Base-by-base conservation (phyloP, 1,140 invertebrate species). In the Melitaea cinxia region DNA sequence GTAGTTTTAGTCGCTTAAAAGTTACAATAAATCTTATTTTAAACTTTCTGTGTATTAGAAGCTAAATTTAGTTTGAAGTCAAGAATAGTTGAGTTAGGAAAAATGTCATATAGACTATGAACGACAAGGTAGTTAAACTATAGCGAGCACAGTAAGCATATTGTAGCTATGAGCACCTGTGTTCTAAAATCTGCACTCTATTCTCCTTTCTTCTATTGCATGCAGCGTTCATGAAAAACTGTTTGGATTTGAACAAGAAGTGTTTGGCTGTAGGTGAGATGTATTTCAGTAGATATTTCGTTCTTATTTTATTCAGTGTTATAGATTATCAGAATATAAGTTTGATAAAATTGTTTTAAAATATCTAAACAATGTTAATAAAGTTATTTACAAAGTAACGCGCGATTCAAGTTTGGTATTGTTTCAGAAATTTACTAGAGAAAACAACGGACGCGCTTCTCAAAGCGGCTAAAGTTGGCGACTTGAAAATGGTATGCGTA, bases 371-470 rank as follows among this genome's bases (percentile, higher is more conserved):
- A 35, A 35, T 10, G 5, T 42, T 42, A 17, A 42, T 19, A 15
- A 19, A 42, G 7, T 17, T 45, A 19, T n/a, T 49, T 26, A 50
- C 50, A 52, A 35, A 54, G 56, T 12, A 49, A 14, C 17, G 9
- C 23, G 12, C 9, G 30, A 17, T 39, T 66, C 19, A 65, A 59
- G n/a, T 26, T 58, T 35, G 60, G 61, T 72, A 70, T 87, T 88
- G 80, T 89, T 83, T 72, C 80, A 87, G 87, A 80, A 90, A 88
- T 82, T 88, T 96, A 73, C 90, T 96, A 72, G 95, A 96, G 89
- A 95, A 95, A 91, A 94, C 95, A 68, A 95, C 95, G 68, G 95
- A 96, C 81, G 93, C 93, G 69, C 92, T 98, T 67, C 92, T 98
- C 74, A 95, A 95, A 92, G 96, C 97, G 24, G 90, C 90, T 7